These are phyloP conservation scores for Catocala nupta DNA, from an alignment of 2,888 invertebrate genomes.

Conservation along the genomic window DNA sequence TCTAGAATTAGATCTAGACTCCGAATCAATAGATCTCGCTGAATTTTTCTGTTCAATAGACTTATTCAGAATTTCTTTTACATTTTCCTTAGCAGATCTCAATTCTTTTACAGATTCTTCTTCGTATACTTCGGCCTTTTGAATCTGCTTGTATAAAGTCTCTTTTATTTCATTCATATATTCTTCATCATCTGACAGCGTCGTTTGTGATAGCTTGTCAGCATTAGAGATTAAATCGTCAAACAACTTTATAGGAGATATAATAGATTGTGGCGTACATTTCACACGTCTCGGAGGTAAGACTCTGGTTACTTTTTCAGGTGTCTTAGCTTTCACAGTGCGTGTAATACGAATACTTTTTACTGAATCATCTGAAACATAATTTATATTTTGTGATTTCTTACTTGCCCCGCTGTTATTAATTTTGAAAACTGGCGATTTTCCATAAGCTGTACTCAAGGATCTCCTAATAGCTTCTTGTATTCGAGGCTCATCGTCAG, in stretches of 20 bases:
- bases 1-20: slow-evolving; percentile 27
- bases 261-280: slow-evolving; percentile 49
- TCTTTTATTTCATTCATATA: slow-evolving; percentile 37
- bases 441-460: slow-evolving; percentile 17
- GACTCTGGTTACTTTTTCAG: not conserved
- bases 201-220: slow-evolving; percentile 29
- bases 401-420: slow-evolving; percentile 2
- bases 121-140: not conserved
- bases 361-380: slow-evolving; percentile 18
- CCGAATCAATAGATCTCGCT: slow-evolving; percentile 13
- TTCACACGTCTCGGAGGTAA: slow-evolving; percentile 2
- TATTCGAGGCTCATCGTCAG: slow-evolving; percentile 15
- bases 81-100: not conserved
- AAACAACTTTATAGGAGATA: slow-evolving; percentile 68
- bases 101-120: slow-evolving; percentile 11
- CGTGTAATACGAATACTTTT: not conserved
- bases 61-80: not conserved
- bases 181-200: slow-evolving; percentile 44
- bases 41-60: not conserved
- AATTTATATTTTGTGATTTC: slow-evolving; percentile 4
- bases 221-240: slow-evolving; percentile 44
- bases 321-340: slow-evolving; percentile 6
- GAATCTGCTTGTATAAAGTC: slow-evolving; percentile 2
- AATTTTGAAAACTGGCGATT: slow-evolving; percentile 9
- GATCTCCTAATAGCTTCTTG: slow-evolving; percentile 20